Evolutionary conservation across 2,113 vertebrate genomes (phyloP).

Genomic region (Suricata suricatta): DNA sequence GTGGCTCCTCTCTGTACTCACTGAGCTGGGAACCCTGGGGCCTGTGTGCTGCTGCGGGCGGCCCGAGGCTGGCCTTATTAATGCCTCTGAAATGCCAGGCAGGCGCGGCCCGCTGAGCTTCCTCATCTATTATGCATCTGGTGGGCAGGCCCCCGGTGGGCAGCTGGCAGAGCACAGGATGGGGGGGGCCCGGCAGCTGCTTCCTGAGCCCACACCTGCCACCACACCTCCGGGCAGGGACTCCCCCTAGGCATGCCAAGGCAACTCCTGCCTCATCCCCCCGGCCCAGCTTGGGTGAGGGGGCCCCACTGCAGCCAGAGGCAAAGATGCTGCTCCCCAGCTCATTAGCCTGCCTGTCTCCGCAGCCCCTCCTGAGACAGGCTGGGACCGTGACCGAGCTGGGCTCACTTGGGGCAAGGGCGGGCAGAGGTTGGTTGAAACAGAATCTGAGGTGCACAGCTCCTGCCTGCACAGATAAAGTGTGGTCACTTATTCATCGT

Average conservation of each 20-base stretch:
- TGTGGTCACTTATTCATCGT: neutral
- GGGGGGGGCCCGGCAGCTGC: slow-evolving; percentile 45
- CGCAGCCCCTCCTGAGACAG: neutral
- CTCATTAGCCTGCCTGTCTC: neutral
- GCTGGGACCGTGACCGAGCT: neutral
- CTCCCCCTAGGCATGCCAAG: neutral
- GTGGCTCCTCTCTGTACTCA: neutral
- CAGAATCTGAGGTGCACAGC: neutral
- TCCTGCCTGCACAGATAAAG: neutral
- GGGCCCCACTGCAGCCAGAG: neutral
- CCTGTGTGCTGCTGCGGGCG: neutral
- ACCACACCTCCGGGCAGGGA: slow-evolving; percentile 8
- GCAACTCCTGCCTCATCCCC: neutral
- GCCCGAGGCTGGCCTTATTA: slow-evolving; percentile 53
- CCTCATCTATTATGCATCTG: slow-evolving; percentile 76
- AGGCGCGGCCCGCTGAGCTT: slow-evolving; percentile 59
- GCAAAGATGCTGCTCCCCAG: neutral
- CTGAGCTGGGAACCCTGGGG: neutral
- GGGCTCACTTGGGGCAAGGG: neutral
- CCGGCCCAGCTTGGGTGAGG: neutral
- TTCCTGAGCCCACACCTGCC: slow-evolving; percentile 55
- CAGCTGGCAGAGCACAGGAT: slow-evolving; percentile 39
- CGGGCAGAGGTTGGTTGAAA: neutral
- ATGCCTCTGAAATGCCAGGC: slow-evolving; percentile 73
- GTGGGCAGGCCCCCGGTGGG: slow-evolving; percentile 57